Evolutionary conservation across 2,888 invertebrate genomes (phyloP).

Genomic region (Rhagium mordax): DNA sequence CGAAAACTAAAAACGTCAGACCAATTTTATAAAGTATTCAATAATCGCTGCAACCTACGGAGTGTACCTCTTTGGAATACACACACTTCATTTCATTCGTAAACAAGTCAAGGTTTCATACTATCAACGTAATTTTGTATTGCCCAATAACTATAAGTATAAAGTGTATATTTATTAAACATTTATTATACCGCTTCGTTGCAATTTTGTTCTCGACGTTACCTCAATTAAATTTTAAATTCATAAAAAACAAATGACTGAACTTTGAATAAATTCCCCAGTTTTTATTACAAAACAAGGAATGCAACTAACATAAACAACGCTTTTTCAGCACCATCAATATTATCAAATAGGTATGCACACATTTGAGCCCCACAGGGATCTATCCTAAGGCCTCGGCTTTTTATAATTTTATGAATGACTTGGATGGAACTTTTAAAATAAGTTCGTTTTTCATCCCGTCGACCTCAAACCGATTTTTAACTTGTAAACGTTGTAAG

Average conservation of each 20-base stretch:
- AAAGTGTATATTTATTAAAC: constrained; percentile 28
- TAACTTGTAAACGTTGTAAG: too few relatives aligned
- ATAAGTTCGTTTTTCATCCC: too few relatives aligned
- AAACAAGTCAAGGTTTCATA: constrained; percentile 54
- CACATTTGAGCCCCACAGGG: too few relatives aligned
- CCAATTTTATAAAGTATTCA: not conserved
- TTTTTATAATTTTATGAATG: too few relatives aligned
- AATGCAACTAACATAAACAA: not conserved
- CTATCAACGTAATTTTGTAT: constrained; percentile 50
- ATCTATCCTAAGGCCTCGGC: too few relatives aligned
- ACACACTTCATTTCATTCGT: constrained; percentile 41
- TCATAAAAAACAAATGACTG: constrained; percentile 27
- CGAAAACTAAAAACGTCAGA: constrained; percentile 1
- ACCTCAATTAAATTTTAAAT: constrained; percentile 34
- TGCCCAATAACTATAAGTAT: constrained; percentile 35
- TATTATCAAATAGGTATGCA: too few relatives aligned
- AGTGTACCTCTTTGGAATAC: constrained; percentile 33
- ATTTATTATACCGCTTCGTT: constrained; percentile 30
- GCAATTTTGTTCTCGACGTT: constrained; percentile 37
- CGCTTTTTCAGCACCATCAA: too few relatives aligned
- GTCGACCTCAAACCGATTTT: too few relatives aligned
- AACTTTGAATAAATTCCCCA: not conserved
- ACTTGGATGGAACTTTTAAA: too few relatives aligned
- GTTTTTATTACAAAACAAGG: not conserved
- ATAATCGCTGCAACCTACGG: not conserved